Conservation (phyloP, 2,113 vertebrate genomes). For the Ifrita kowaldi region DNA sequence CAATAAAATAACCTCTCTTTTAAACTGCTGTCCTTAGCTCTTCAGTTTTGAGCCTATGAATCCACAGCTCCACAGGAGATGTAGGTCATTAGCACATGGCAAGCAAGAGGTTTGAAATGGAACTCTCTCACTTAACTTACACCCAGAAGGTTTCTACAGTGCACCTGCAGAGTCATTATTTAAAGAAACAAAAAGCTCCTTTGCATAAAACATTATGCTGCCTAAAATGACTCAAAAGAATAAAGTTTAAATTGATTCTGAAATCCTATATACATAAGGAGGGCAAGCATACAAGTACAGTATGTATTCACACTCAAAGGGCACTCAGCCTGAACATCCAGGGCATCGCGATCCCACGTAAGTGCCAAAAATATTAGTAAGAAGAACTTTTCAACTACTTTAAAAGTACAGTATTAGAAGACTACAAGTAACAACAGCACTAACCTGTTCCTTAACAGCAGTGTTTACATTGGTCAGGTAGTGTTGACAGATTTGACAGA, state of each 20-base stretch:
- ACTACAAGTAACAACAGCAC: not conserved
- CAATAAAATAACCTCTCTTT: not conserved
- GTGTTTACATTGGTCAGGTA: slow-evolving; percentile 98
- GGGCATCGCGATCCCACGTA: not conserved
- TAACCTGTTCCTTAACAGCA: slow-evolving; percentile 97
- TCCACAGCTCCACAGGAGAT: not conserved
- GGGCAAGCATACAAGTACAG: not conserved
- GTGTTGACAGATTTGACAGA: slow-evolving; percentile 98
- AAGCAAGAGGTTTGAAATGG: not conserved
- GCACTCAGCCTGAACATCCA: not conserved
- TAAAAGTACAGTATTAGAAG: not conserved
- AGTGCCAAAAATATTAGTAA: not conserved
- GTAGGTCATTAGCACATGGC: not conserved
- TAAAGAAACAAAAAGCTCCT: not conserved
- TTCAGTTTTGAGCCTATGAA: not conserved
- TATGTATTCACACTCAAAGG: not conserved
- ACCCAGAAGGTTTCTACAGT: not conserved
- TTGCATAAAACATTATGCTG: not conserved
- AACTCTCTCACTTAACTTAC: not conserved
- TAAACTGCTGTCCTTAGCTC: not conserved
- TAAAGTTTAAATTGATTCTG: not conserved
- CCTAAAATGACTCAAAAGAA: not conserved
- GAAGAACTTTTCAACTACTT: not conserved
- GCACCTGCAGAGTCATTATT: too few relatives aligned
- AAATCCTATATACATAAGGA: not conserved